Percentiles rank a stretch among this genome's conserved stretches.
Conservation (phyloP, 2,797 vertebrate genomes). For the Loris lydekkerianus region DNA sequence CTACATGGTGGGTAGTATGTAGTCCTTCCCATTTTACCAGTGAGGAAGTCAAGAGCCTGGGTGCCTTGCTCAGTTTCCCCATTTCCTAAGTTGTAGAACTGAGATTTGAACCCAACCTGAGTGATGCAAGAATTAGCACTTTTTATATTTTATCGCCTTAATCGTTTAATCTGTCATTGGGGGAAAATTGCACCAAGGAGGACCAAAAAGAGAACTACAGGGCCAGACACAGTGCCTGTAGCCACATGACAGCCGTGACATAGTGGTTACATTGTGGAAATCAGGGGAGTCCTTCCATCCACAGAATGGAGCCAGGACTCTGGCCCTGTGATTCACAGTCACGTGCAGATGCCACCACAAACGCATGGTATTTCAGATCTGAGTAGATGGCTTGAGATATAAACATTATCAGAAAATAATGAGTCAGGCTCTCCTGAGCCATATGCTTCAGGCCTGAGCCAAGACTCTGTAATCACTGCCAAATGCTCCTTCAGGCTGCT, state of each 20-base stretch:
- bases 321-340: background rate
- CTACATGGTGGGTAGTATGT: background rate
- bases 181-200: background rate
- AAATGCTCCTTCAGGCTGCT: background rate
- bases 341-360: background rate
- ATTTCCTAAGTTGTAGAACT: background rate
- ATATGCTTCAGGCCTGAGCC: constrained; percentile 29
- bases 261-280: background rate
- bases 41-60: background rate
- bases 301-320: background rate
- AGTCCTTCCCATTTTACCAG: background rate
- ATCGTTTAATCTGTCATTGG: background rate
- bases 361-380: background rate
- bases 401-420: constrained; percentile 54
- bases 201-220: background rate
- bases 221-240: background rate
- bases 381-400: background rate
- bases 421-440: background rate
- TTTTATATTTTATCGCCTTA: background rate
- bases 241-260: fast-evolving
- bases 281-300: background rate
- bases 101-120: background rate
- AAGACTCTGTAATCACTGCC: background rate
- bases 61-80: background rate
- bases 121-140: background rate